These are phyloP conservation scores for Hecatera dysodea DNA, from an alignment of 2,888 invertebrate genomes.

Conservation along the genomic window DNA sequence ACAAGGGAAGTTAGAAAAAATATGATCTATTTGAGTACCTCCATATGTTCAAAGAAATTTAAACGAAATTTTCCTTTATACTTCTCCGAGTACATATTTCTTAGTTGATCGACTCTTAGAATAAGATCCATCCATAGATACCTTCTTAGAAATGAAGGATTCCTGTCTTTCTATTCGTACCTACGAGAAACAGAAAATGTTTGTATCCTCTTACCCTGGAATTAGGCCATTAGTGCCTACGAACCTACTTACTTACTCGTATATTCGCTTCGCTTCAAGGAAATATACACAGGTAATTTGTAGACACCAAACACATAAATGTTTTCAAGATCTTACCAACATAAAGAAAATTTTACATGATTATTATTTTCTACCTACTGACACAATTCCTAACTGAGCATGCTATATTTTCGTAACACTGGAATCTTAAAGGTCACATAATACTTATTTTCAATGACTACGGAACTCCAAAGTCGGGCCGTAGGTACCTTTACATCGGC, in stretches of 20 bases:
- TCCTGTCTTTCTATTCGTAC: neutral
- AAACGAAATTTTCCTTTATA: too few species aligned
- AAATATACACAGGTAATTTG: neutral
- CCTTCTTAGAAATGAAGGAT: neutral
- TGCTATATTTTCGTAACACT: neutral
- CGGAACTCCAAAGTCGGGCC: conserved; percentile 58
- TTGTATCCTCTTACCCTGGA: neutral
- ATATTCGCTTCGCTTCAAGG: neutral
- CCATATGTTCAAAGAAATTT: too few species aligned
- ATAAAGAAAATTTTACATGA: conserved; percentile 2
- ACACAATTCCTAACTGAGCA: neutral
- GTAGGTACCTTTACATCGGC: conserved; percentile 65
- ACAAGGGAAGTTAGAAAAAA: too few species aligned
- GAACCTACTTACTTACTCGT: neutral
- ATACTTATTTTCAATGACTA: conserved; percentile 18
- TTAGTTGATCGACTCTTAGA: too few species aligned
- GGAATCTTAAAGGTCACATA: conserved; percentile 19
- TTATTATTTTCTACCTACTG: neutral
- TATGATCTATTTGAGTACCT: too few species aligned
- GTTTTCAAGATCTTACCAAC: neutral
- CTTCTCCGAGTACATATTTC: too few species aligned
- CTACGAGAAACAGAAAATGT: neutral
- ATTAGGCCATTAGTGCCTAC: neutral
- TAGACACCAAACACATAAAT: neutral
- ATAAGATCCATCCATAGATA: neutral